Evolutionary conservation across 2,797 vertebrate genomes (phyloP).

Genomic region (Fistularia commersonii): DNA sequence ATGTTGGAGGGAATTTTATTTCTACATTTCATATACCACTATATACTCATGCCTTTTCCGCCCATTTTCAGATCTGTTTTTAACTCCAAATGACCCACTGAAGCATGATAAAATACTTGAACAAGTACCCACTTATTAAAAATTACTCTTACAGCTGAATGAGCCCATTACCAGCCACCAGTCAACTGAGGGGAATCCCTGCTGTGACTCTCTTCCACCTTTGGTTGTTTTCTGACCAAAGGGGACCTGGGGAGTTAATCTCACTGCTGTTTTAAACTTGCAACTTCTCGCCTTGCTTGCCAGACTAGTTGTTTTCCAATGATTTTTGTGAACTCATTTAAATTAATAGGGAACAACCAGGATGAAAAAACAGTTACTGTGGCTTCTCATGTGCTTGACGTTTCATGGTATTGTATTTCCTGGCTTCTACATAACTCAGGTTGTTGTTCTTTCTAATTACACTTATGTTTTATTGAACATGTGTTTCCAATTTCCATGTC

Average conservation of each 20-base stretch:
- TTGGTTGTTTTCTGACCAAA: conserved; percentile 41
- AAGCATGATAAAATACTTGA: conserved; percentile 41
- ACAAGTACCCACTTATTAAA: conserved; percentile 46
- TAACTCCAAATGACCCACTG: conserved; percentile 22
- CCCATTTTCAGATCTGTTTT: conserved; percentile 8
- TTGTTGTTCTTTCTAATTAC: conserved; percentile 63
- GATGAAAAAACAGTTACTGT: conserved; percentile 15
- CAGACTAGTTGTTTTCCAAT: conserved; percentile 31
- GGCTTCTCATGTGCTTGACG: conserved; percentile 22
- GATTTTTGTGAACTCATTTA: conserved; percentile 44
- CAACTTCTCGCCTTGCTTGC: conserved; percentile 15
- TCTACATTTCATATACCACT: not conserved
- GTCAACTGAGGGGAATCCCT: conserved; percentile 44
- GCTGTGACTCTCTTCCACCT: conserved; percentile 47
- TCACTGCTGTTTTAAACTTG: conserved; percentile 32
- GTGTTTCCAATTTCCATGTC: conserved; percentile 58
- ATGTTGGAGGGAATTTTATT: not conserved
- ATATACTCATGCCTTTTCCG: conserved; percentile 5
- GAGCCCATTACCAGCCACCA: conserved; percentile 47
- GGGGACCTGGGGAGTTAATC: conserved; percentile 40
- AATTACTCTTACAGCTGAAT: conserved; percentile 56
- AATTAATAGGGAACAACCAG: conserved; percentile 47
- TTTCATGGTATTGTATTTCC: conserved; percentile 43
- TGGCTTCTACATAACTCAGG: conserved; percentile 52
- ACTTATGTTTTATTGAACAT: conserved; percentile 62